Evolutionary conservation across 2,113 vertebrate species (phyloP), one percentile per base, ranked within the genome.

Genomic region (Chionodraco myersi): DNA sequence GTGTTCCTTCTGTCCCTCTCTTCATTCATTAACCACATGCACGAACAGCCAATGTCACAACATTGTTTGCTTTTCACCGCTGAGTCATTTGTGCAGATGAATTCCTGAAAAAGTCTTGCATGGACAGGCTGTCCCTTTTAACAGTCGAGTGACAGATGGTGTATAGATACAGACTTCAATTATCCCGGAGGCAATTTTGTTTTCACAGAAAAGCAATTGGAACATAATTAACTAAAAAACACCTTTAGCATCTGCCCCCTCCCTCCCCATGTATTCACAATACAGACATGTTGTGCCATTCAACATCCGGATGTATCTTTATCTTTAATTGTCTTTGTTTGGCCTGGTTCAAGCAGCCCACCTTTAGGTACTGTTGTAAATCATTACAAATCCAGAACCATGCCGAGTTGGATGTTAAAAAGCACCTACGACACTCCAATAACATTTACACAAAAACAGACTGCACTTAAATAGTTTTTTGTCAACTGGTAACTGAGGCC

Each of bases 1-100:
- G 26, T 60, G 7, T 48, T 72, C 5, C n/a, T 64, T 60, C 48
- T 21, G 18, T 72, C 72, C n/a, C 16, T 85, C 9, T 86, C 30
- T 77, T 82, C 10, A 76, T 73, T 81, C 5, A 54, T 18, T 3
- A 77, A 61, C 8, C 9, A 56, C 49, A 49, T 23, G 4, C 11
- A 36, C 52, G 65, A 30, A 18, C 8, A 44, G 44, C 44, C 21
- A 23, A 45, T 11, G 11, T 23, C 12, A 23, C 63, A 6, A 18
- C 14, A 18, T 30, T 49, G 23, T 26, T 51, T 53, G 49, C 23
- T 26, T 14, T 21, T 12, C 18, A 45, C 41, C 12, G 21, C 45
- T 63, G 8, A 21, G 60, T 62, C 16, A 45, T 62, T 10, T 49
- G 44, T 49, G 62, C 18, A 5, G 7, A 64, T 65, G 10, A 1